These are phyloP conservation scores for Pammene aurita DNA, from an alignment of 2,888 invertebrate species.

Conservation along the genomic window DNA sequence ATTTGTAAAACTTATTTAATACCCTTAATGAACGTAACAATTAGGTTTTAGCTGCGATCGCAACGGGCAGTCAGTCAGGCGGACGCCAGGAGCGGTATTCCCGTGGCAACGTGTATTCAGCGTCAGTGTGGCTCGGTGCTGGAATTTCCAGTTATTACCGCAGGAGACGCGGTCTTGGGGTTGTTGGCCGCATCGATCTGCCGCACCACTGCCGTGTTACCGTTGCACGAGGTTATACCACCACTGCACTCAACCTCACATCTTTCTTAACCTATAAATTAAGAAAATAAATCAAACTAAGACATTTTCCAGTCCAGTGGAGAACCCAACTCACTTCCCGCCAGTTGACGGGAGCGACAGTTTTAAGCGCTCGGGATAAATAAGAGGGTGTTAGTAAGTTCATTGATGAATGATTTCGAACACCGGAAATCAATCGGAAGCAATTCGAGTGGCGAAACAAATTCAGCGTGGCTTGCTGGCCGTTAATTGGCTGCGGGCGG, in stretches of 20 bases:
- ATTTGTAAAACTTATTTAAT: slow-evolving; percentile 12
- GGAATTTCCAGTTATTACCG: slow-evolving; percentile 79
- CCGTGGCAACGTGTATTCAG: slow-evolving; percentile 61
- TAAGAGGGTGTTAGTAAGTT: slow-evolving; percentile 49
- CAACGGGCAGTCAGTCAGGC: slow-evolving; percentile 63
- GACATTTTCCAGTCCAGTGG: not conserved
- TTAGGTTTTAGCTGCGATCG: slow-evolving; percentile 27
- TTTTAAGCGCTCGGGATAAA: slow-evolving; percentile 44
- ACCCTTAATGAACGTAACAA: slow-evolving; percentile 14
- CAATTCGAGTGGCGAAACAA: slow-evolving; percentile 78
- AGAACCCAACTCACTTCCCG: slow-evolving; percentile 12
- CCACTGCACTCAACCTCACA: slow-evolving; percentile 57
- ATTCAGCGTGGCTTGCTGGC: slow-evolving; percentile 78
- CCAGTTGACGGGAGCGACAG: slow-evolving; percentile 25
- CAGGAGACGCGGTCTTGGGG: slow-evolving; percentile 70
- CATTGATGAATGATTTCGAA: slow-evolving; percentile 58
- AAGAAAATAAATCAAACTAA: not conserved
- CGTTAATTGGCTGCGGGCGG: slow-evolving; percentile 83
- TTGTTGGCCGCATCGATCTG: slow-evolving; percentile 80
- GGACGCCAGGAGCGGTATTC: slow-evolving; percentile 72
- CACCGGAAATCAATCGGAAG: slow-evolving; percentile 80
- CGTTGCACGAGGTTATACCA: slow-evolving; percentile 73
- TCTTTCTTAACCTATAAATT: not conserved
- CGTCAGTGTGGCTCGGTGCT: slow-evolving; percentile 62
- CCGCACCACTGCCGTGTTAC: slow-evolving; percentile 68